phyloP scores from a whole-genome alignment of 2,797 vertebrate species.

The Anguilla anguilla region DNA sequence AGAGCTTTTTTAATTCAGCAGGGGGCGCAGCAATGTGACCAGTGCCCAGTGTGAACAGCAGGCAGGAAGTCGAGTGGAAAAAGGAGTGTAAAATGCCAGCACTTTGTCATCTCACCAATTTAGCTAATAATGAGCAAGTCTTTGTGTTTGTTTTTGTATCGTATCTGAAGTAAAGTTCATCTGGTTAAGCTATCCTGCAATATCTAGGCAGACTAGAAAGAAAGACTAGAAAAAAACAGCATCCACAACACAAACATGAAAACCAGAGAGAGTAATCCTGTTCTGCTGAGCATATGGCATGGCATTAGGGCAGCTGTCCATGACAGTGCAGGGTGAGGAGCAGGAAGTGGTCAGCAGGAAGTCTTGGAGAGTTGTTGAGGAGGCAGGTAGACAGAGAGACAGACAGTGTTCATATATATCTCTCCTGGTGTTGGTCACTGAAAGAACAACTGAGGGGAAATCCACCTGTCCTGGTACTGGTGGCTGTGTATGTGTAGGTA shows the following conservation, averaged over 20 bases:
- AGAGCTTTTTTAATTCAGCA: neutral
- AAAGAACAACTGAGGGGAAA: neutral
- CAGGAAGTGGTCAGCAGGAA: constrained; percentile 16
- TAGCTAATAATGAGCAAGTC: neutral
- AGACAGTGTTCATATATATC: neutral
- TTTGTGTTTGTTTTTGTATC: neutral
- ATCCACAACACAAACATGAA: neutral
- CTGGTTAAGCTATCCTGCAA: too few species aligned
- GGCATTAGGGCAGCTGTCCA: neutral
- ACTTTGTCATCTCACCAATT: neutral
- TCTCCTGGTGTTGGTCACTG: neutral
- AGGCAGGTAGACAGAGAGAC: neutral
- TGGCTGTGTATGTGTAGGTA: neutral
- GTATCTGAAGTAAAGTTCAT: neutral
- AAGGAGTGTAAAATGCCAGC: neutral
- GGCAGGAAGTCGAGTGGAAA: neutral
- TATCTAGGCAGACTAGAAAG: neutral
- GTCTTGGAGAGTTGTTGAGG: constrained; percentile 18
- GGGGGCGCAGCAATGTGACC: neutral
- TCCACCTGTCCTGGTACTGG: neutral
- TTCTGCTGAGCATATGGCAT: constrained; percentile 2
- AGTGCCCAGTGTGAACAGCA: constrained; percentile 3
- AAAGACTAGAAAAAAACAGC: neutral
- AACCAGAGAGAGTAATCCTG: neutral
- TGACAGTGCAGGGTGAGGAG: neutral